phyloP scores from a whole-genome alignment of 2,113 vertebrate genomes.

The Lonchura striata region DNA sequence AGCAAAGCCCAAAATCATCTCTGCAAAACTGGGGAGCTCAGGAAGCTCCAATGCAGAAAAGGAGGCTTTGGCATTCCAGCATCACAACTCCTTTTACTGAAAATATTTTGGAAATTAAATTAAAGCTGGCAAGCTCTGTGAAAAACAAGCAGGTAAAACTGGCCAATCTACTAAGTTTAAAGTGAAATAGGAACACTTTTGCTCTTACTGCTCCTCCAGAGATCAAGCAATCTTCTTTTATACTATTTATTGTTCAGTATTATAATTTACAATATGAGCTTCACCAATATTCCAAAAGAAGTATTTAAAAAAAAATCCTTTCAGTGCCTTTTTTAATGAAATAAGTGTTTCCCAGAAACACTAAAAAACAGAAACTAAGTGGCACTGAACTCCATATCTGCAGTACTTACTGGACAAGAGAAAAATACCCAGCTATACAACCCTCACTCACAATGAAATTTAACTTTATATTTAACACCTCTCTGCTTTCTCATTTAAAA shows the following conservation, averaged over 20 bases:
- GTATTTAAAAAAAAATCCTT: background rate
- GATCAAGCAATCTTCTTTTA: background rate
- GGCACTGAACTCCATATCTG: background rate
- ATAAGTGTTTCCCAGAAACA: background rate
- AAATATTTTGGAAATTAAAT: conserved; percentile 19
- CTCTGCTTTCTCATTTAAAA: background rate
- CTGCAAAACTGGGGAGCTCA: background rate
- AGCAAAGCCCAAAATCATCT: background rate
- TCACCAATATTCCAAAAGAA: background rate
- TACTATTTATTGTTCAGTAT: background rate
- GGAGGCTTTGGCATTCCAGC: background rate
- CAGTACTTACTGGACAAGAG: background rate
- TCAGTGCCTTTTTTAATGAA: background rate
- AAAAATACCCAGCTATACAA: background rate
- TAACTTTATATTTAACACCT: background rate
- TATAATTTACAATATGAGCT: background rate
- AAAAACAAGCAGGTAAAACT: background rate
- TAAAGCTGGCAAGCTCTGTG: background rate
- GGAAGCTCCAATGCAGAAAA: background rate
- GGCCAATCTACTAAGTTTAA: background rate
- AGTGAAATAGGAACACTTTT: background rate
- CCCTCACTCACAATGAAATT: background rate
- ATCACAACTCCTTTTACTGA: background rate
- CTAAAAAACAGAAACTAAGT: background rate
- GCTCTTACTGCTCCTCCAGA: background rate